Conservation (phyloP, 2,888 invertebrate species). For the Pristionchus mayeri region DNA sequence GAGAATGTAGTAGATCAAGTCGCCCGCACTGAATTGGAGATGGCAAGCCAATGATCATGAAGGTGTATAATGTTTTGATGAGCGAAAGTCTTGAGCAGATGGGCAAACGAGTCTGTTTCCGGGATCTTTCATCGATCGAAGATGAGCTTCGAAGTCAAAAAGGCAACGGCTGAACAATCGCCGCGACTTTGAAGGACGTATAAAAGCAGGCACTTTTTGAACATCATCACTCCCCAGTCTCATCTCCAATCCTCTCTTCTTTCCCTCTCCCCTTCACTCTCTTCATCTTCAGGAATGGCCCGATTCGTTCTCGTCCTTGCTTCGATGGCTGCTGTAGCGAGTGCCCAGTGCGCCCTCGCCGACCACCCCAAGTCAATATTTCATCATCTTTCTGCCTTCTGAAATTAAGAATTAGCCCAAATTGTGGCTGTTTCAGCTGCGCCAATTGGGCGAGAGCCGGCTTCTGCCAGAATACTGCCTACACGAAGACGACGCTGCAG, state of each 20-base stretch:
- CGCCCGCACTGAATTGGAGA: too few relatives aligned
- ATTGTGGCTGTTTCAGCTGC: background rate
- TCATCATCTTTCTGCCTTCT: too few relatives aligned
- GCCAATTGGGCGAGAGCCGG: slow-evolving; percentile 32
- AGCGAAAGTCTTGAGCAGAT: background rate
- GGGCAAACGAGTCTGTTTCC: background rate
- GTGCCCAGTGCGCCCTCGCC: slow-evolving; percentile 15
- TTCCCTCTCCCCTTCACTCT: background rate
- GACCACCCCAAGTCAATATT: slow-evolving; percentile 13
- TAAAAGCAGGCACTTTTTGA: background rate
- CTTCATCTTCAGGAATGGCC: background rate
- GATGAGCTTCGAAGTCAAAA: background rate
- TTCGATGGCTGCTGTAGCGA: background rate
- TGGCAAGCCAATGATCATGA: background rate
- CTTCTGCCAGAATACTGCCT: slow-evolving; percentile 17
- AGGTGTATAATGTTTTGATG: background rate
- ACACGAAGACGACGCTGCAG: background rate
- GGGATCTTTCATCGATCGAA: background rate
- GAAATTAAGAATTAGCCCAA: background rate
- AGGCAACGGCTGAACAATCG: background rate
- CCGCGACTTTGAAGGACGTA: background rate
- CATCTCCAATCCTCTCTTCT: background rate
- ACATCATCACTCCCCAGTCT: background rate
- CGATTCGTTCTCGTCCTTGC: background rate
- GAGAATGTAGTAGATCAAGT: too few relatives aligned